Evolutionary conservation across 1,140 invertebrate genomes (phyloP).

Genomic region (Bombus pyrosoma): DNA sequence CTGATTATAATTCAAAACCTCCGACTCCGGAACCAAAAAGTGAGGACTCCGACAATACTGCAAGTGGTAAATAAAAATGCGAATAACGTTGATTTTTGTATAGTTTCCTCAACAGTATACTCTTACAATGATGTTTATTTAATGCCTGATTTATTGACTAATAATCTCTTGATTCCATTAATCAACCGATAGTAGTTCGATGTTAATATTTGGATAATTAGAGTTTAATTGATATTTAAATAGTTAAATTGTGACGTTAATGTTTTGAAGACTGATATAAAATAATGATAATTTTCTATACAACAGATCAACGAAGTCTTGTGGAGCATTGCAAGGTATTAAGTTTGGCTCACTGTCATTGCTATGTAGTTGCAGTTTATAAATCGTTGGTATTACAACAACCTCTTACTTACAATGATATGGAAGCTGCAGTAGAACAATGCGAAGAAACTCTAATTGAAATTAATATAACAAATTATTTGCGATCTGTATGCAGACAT

Average conservation of each 20-base stretch:
- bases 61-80: constrained; percentile 68
- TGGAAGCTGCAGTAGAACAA: constrained; percentile 89
- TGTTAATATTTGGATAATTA: no score
- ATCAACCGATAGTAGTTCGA: no score
- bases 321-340: constrained; percentile 85
- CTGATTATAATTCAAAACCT: constrained; percentile 73
- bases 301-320: constrained; percentile 82
- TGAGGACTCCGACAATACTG: constrained; percentile 80
- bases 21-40: constrained; percentile 80
- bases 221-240: no score
- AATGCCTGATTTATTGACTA: no score
- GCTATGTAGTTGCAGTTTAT: constrained; percentile 87
- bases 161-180: no score
- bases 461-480: constrained; percentile 89
- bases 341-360: constrained; percentile 86
- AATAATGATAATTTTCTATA: constrained; percentile 39
- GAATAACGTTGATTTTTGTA: no score
- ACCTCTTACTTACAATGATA: constrained; percentile 85
- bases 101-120: no score
- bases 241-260: no score
- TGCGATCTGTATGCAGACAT: constrained; percentile 86
- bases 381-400: constrained; percentile 85
- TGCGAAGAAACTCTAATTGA: constrained; percentile 88
- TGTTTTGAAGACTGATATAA: background rate
- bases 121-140: no score